Base-by-base conservation (phyloP, 1,140 invertebrate species). In the Bombus picipes region DNA sequence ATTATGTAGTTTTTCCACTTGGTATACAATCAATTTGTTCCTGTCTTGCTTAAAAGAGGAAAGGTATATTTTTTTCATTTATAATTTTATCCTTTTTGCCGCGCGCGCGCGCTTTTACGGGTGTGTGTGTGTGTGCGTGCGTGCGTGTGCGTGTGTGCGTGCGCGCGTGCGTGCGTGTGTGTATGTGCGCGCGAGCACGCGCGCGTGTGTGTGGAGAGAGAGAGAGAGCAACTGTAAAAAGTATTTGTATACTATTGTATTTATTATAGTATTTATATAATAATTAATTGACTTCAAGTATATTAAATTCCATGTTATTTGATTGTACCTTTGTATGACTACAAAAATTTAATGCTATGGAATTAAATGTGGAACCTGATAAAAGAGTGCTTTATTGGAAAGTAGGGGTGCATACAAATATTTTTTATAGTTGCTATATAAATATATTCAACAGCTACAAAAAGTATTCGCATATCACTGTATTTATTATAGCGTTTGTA, bases 41-140 rank as follows among this genome's bases (percentile, higher is more conserved):
- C 85, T 83, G 74, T 83, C 85, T 87, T 47, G 74, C 57, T 83
- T 83, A 8, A 74, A 72, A 87, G 81, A 87, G 85, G 85, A 87
- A 87, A 87, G 85, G 85, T 87, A 86, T 53, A 82, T 76, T 65
- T 86, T 57, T 22, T 86, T 81, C n/a, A 34, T 81, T 62, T 62
- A n/a, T 62, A 62, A 62, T 62, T 62, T 13, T n/a, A 62, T 62
- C 12, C 59, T 62, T n/a, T 62, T 62, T 62, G 2, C 2, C 1
- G 0, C 1, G 2, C 25, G 12, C 9, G 28, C 10, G 43, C 43
- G 43, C 34, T 37, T 37, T 37, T 37, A 34, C 2, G 41, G 0
- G 18, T 3, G 1, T 0, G 1, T 3, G 1, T 3, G 15, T 12
- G 9, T 25, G 57, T 28, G 28, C 13, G 12, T 12, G 28, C 2